Conservation (phyloP, 2,888 invertebrate genomes). For the Philopedon plagiatum region DNA sequence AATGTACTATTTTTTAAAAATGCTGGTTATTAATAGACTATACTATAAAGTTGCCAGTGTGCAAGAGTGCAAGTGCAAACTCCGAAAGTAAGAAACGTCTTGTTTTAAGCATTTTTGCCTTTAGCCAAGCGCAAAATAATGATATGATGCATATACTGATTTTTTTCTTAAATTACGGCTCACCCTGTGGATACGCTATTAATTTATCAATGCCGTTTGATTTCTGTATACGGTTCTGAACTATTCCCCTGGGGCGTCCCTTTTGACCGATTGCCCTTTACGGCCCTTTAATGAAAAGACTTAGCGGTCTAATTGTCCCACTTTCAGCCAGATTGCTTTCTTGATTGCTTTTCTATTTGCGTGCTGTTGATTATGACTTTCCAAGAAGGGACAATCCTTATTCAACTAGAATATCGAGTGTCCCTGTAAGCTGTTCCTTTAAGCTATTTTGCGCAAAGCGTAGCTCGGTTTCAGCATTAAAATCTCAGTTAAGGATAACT, state of each 20-base stretch:
- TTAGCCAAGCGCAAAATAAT: no score
- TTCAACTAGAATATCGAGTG: not conserved
- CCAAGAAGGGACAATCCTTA: slow-evolving; percentile 6
- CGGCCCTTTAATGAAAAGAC: not conserved
- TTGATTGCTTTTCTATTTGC: slow-evolving; percentile 56
- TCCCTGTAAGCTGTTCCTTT: slow-evolving; percentile 17
- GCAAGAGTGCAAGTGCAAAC: no score
- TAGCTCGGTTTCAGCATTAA: no score
- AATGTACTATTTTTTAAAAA: no score
- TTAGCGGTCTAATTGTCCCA: slow-evolving; percentile 46
- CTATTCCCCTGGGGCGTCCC: not conserved
- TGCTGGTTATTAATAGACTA: no score
- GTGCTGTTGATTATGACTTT: slow-evolving; percentile 55
- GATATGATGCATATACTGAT: no score
- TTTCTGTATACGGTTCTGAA: not conserved
- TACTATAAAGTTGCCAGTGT: no score
- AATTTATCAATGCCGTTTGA: not conserved
- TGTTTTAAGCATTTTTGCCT: no score
- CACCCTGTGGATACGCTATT: not conserved
- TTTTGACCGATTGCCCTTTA: slow-evolving; percentile 22
- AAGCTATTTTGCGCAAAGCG: no score
- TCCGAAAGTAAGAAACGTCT: no score
- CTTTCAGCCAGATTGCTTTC: slow-evolving; percentile 55
- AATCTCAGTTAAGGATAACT: no score
- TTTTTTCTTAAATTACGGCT: no score